These are phyloP conservation scores for Agonopterix heracliana DNA, from an alignment of 2,888 invertebrate genomes.

Conservation along the genomic window DNA sequence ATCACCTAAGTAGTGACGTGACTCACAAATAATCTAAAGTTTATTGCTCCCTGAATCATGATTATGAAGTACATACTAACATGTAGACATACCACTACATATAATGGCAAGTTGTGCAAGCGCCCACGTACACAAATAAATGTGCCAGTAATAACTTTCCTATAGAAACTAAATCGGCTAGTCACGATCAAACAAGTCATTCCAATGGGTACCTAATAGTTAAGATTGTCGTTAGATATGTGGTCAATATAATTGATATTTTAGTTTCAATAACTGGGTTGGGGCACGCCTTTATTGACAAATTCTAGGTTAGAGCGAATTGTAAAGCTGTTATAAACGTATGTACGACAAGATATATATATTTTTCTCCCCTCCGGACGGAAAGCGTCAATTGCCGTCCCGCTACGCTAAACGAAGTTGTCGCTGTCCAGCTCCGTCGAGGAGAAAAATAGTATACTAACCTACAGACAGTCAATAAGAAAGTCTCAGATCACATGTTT, in stretches of 20 bases:
- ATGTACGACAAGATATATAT: too few relatives aligned
- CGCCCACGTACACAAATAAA: conserved; percentile 49
- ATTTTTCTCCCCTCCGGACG: too few relatives aligned
- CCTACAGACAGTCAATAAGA: too few relatives aligned
- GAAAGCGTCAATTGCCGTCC: too few relatives aligned
- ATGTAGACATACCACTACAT: conserved; percentile 14
- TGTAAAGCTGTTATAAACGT: too few relatives aligned
- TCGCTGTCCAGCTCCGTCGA: too few relatives aligned
- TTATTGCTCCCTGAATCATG: conserved; percentile 55
- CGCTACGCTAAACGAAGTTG: too few relatives aligned
- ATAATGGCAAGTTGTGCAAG: conserved; percentile 52
- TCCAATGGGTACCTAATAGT: conserved; percentile 17
- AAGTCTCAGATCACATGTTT: too few relatives aligned
- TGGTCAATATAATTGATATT: conserved; percentile 21
- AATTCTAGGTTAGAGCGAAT: too few relatives aligned
- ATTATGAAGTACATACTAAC: conserved; percentile 22
- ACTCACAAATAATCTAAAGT: conserved; percentile 42
- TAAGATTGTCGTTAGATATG: conserved; percentile 34
- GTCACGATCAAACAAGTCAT: conserved; percentile 59
- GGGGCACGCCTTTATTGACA: not conserved
- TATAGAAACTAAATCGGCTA: conserved; percentile 67
- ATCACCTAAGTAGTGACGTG: conserved; percentile 24
- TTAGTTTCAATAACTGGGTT: not conserved
- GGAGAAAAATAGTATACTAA: too few relatives aligned
- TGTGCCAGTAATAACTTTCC: conserved; percentile 67